Conservation (phyloP, 2,113 vertebrate species). For the Ceyx melanurus region DNA sequence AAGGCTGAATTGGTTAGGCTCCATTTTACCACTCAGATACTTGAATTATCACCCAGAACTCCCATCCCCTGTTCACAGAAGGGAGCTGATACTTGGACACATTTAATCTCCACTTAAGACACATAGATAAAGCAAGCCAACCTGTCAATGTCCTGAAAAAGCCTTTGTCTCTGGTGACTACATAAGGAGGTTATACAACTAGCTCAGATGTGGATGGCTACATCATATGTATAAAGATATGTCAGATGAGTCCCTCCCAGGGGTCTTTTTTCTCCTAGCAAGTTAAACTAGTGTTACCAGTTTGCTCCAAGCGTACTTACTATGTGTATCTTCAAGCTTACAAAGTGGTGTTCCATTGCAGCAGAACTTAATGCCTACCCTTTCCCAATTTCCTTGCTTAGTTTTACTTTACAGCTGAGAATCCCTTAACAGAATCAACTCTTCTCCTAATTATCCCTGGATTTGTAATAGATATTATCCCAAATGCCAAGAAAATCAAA, state of each 20-base stretch:
- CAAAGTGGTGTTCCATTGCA: neutral
- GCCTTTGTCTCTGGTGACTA: neutral
- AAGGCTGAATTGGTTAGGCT: neutral
- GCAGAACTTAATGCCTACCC: neutral
- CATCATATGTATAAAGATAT: neutral
- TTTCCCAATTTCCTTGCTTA: neutral
- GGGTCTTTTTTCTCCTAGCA: neutral
- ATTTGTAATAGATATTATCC: slow-evolving; percentile 18
- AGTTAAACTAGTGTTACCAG: neutral
- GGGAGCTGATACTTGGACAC: neutral
- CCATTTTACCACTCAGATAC: slow-evolving; percentile 4
- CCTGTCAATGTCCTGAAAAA: neutral
- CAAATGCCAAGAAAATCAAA: neutral
- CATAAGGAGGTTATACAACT: neutral
- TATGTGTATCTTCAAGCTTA: neutral
- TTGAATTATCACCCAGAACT: neutral
- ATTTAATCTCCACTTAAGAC: neutral
- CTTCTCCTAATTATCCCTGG: neutral
- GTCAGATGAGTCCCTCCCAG: neutral
- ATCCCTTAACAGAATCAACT: neutral
- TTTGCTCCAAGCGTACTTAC: neutral
- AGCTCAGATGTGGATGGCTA: neutral
- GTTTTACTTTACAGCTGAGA: slow-evolving; percentile 8
- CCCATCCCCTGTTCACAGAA: neutral
- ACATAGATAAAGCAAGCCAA: neutral